Conservation (phyloP, 2,113 vertebrate genomes). For the Alethe castanea region DNA sequence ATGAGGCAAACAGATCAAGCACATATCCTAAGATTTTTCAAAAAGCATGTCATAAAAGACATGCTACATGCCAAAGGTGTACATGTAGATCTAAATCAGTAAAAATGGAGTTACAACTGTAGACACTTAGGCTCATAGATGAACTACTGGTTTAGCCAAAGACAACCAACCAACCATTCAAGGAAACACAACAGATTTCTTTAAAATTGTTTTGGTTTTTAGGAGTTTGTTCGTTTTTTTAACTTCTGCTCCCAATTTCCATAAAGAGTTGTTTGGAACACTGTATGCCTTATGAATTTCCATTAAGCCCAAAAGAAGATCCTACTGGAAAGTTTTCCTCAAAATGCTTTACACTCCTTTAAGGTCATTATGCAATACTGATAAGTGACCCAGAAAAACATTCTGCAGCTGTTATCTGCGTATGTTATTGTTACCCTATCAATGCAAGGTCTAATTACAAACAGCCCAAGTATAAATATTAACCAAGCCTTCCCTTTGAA, state of each 20-base stretch:
- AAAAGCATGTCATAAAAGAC: neutral
- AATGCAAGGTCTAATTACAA: neutral
- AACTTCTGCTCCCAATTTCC: neutral
- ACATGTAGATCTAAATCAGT: neutral
- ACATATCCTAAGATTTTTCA: neutral
- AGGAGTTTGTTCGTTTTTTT: neutral
- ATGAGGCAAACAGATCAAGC: neutral
- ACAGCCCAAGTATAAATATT: neutral
- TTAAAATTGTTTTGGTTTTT: neutral
- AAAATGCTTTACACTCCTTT: neutral
- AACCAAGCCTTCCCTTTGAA: neutral
- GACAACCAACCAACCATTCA: neutral
- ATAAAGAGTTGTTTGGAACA: neutral
- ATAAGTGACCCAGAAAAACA: neutral
- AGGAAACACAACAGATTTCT: neutral
- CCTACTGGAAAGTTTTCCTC: neutral
- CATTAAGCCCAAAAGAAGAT: neutral
- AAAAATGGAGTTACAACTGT: neutral
- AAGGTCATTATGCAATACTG: neutral
- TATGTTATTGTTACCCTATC: neutral
- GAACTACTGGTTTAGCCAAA: neutral
- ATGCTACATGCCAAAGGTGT: accelerated
- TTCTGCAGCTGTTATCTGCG: neutral
- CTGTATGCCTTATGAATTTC: neutral
- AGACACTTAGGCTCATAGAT: neutral